Base-by-base conservation (phyloP, 2,888 invertebrate genomes). In the Aphodius sticticus region DNA sequence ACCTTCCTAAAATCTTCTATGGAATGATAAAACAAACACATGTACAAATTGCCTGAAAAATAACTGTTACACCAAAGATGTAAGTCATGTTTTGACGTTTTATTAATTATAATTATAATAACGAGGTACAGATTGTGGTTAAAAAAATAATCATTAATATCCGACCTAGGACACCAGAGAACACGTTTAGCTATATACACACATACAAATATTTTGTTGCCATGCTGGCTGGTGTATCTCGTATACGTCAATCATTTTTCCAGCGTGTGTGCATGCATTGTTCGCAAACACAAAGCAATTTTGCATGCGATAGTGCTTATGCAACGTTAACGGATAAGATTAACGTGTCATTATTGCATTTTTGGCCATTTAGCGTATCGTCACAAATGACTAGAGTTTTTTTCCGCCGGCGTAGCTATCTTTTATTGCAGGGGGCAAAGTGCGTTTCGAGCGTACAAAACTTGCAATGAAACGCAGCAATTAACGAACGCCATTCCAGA, bases 391-490 rank as follows among this genome's bases (percentile, higher is more conserved):
- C 53, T 53, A 5, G 7, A 12, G 7, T 53, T 53, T 53, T 53
- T 53, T 53, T 53, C 6, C 4, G 53, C 53, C 53, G 12, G 12
- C 53, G 53, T 53, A 76, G 37, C 74, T 35, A 26, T 14, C 37
- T 74, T 6, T 74, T n/a, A 74, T 26, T 26, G 74, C 74, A 9
- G 16, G n/a, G 35, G 15, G 74, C 37, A 74, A 36, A 74, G 35
- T 36, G 14, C 15, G 9, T 12, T n/a, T 26, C 35, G 35, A 1
- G 71, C 26, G 26, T n/a, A n/a, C 26, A 26, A 26, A 53, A 53
- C 35, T 26, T 12, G 74, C 6, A 35, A 74, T 26, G 36, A 12
- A 74, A 12, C 71, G 71, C n/a, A 53, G 53, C 53, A 53, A 53
- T 53, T 53, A 53, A 5, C 53, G 53, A 53, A 53, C 53, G 53